Evolutionary conservation across 23 tunicate species (phyloP).

Genomic region (Halocynthia aurantium): DNA sequence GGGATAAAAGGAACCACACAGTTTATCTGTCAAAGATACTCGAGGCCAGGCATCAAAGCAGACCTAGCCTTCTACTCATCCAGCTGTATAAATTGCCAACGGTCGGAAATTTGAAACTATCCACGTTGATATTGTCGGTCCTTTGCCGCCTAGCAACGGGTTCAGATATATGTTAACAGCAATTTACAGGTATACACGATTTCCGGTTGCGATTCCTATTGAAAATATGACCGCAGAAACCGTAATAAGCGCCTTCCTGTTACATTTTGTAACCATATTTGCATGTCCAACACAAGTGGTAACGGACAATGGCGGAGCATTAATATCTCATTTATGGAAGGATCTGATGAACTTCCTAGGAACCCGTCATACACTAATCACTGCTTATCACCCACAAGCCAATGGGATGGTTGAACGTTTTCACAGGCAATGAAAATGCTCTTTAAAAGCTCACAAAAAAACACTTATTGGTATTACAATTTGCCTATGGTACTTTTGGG

Average conservation of each 20-base stretch:
- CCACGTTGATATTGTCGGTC: conserved; percentile 30
- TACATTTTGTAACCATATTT: conserved; percentile 23
- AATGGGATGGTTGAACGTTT: conserved; percentile 24
- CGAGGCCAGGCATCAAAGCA: too few species aligned
- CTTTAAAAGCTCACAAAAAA: conserved; percentile 18
- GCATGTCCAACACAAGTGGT: conserved; percentile 13
- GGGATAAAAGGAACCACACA: too few species aligned
- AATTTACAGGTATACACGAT: conserved; percentile 19
- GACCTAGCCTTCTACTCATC: too few species aligned
- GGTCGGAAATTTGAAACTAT: conserved; percentile 2
- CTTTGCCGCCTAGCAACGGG: conserved; percentile 24
- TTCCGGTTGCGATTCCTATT: conserved; percentile 22
- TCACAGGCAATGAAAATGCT: conserved; percentile 4
- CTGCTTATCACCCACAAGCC: conserved; percentile 5
- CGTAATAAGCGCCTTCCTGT: conserved; percentile 19
- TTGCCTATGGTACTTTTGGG: conserved; percentile 21
- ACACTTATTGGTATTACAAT: conserved; percentile 20
- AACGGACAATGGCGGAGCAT: conserved; percentile 31
- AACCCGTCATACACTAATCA: not conserved
- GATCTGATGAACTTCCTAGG: conserved; percentile 19
- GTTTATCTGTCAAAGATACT: too few species aligned
- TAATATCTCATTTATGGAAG: conserved; percentile 21
- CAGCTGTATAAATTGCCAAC: too few species aligned
- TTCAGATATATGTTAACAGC: conserved; percentile 13
- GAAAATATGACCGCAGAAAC: conserved; percentile 27